Conservation (phyloP, 2,113 vertebrate genomes). For the Tautogolabrus adspersus region DNA sequence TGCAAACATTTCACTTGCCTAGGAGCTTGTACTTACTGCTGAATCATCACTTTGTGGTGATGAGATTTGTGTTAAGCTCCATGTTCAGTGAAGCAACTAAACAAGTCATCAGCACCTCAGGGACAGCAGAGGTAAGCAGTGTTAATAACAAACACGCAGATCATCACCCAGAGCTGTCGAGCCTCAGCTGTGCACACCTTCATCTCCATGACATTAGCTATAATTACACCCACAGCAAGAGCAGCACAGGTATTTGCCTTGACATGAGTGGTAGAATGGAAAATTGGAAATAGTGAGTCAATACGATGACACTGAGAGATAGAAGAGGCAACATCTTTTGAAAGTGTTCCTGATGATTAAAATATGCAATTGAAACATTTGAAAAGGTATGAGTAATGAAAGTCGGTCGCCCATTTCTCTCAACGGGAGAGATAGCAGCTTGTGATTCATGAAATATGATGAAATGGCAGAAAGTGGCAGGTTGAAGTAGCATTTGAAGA, state of each 20-base stretch:
- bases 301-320: not conserved
- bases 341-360: not conserved
- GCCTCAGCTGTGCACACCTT: slow-evolving; percentile 27
- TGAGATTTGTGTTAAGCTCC: slow-evolving; percentile 49
- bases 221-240: not conserved
- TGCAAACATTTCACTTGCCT: not conserved
- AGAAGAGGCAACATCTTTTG: not conserved
- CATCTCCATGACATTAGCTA: slow-evolving; percentile 15
- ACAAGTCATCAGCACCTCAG: slow-evolving; percentile 56
- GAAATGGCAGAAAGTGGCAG: too few species aligned
- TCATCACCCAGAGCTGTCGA: slow-evolving; percentile 12
- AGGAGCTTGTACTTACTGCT: slow-evolving; percentile 17
- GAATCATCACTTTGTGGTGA: slow-evolving; percentile 56
- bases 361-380: not conserved
- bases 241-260: not conserved
- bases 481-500: too few species aligned
- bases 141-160: slow-evolving; percentile 43
- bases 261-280: not conserved
- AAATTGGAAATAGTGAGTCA: not conserved
- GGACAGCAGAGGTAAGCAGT: slow-evolving; percentile 31
- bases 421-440: too few species aligned
- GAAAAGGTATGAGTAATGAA: too few species aligned
- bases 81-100: slow-evolving; percentile 60
- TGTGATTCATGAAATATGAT: too few species aligned
- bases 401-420: too few species aligned